Evolutionary conservation across 1,140 invertebrate species (phyloP).

Genomic region (Hirudo medicinalis): DNA sequence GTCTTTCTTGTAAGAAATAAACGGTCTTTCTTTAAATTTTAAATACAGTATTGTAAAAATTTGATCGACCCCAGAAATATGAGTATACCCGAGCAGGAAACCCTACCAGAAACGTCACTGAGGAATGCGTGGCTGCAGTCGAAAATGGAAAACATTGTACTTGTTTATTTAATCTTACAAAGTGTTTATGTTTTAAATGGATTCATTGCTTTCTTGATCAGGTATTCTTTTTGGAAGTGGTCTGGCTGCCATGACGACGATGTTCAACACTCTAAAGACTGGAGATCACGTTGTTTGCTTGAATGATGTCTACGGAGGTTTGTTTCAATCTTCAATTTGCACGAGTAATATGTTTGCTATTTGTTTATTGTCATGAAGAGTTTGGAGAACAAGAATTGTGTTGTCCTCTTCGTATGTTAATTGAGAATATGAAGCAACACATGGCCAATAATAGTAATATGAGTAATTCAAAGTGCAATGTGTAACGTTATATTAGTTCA

Average conservation of each 20-base stretch:
- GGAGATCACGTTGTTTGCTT: constrained; percentile 83
- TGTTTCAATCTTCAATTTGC: constrained; percentile 13
- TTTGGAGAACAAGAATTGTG: too few relatives aligned
- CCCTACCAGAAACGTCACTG: constrained; percentile 74
- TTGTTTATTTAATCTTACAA: not conserved
- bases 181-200: too few relatives aligned
- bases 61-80: constrained; percentile 50
- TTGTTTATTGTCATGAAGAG: not conserved
- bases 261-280: constrained; percentile 58
- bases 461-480: not conserved
- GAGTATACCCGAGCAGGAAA: constrained; percentile 90
- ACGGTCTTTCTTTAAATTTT: not conserved
- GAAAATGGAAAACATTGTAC: constrained; percentile 67
- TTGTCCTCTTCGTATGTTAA: not conserved
- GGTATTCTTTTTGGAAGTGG: constrained; percentile 65
- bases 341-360: not conserved
- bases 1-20: not conserved
- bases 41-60: not conserved
- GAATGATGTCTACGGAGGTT: constrained; percentile 85
- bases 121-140: constrained; percentile 73
- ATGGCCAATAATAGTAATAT: not conserved
- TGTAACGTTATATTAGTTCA: too few relatives aligned
- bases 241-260: constrained; percentile 63
- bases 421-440: not conserved
- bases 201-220: constrained; percentile 16